Percentiles rank a stretch among this genome's conserved stretches.
phyloP scores from a whole-genome alignment of 2,888 invertebrate species.

The Osedax fenrisi region DNA sequence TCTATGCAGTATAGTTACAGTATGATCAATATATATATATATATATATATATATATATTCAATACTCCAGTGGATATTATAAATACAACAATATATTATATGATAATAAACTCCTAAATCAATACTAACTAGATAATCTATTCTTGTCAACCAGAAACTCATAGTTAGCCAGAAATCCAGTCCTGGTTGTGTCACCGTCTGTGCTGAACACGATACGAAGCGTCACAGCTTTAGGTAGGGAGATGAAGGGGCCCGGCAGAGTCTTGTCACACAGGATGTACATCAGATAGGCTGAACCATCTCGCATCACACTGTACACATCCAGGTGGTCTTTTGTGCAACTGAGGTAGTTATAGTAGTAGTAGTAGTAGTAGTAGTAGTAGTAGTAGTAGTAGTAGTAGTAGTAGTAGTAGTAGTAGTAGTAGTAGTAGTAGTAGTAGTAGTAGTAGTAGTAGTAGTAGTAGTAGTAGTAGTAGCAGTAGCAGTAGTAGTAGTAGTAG shows the following conservation, averaged over 20 bases:
- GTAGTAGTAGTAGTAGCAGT: too few species aligned
- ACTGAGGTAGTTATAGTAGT: slow-evolving; percentile 31
- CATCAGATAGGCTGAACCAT: slow-evolving; percentile 54
- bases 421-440: too few species aligned
- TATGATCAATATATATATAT: too few species aligned
- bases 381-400: too few species aligned
- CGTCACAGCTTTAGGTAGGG: slow-evolving; percentile 76
- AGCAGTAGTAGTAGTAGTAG: too few species aligned
- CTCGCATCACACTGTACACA: slow-evolving; percentile 37
- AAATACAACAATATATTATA: too few species aligned
- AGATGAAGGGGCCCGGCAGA: slow-evolving; percentile 86
- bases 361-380: slow-evolving; percentile 1
- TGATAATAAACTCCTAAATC: too few species aligned
- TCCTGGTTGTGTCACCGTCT: slow-evolving; percentile 68
- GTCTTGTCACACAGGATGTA: slow-evolving; percentile 81
- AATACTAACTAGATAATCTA: not conserved
- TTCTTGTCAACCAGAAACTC: slow-evolving; percentile 60
- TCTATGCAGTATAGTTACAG: too few species aligned
- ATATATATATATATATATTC: too few species aligned
- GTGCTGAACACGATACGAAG: slow-evolving; percentile 78
- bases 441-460: too few species aligned
- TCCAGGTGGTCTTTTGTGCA: slow-evolving; percentile 42
- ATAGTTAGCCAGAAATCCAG: slow-evolving; percentile 88
- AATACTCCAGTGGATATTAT: too few species aligned
- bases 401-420: too few species aligned